Evolutionary conservation across 2,888 invertebrate genomes (phyloP), one percentile per base, ranked within the genome.

Genomic region (Microctonus aethiopoides): DNA sequence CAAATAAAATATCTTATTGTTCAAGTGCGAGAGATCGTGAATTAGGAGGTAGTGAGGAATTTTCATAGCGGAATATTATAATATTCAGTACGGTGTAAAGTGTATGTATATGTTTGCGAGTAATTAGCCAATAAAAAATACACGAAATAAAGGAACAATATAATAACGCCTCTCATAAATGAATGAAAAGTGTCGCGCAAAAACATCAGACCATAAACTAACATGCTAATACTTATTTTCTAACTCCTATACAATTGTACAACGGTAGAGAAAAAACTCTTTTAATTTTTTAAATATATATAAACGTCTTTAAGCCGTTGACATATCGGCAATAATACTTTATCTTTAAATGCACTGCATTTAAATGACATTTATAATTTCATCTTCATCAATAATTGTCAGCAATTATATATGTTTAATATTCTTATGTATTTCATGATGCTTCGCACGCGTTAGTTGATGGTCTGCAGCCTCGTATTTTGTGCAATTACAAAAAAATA

Each of bases 171-270:
- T 34, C 60, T 39, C 39, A 36, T 60, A 9, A 16, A 46, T 51
- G 26, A 26, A 62, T 41, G 51, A 46, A 9, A 46, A 62, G 62
- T 24, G 29, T 62, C 46, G 26, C 57, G 57, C 57, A 29, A 57
- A n/a, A n/a, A 57, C 57, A 75, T 83, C 83, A 85, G 85, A 86
- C 83, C 85, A 84, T 85, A 83, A 86, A 84, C 85, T 84, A 86
- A 85, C 81, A 78, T 56, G 73, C 75, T 83, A 81, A 74, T 68
- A 73, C 82, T 83, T 82, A 85, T 78, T 78, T 69, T 77, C 81
- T 84, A 84, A 77, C 65, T 77, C 79, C 80, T 85, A 83, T 84
- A 83, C 84, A 84, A 86, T 83, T 85, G 80, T 84, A 86, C 83
- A 86, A 83, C 78, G 77, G 76, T 76, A 77, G 60, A 63, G 54